Evolutionary conservation across 1,140 invertebrate species (phyloP).

Genomic region (Plutomurus gul): DNA sequence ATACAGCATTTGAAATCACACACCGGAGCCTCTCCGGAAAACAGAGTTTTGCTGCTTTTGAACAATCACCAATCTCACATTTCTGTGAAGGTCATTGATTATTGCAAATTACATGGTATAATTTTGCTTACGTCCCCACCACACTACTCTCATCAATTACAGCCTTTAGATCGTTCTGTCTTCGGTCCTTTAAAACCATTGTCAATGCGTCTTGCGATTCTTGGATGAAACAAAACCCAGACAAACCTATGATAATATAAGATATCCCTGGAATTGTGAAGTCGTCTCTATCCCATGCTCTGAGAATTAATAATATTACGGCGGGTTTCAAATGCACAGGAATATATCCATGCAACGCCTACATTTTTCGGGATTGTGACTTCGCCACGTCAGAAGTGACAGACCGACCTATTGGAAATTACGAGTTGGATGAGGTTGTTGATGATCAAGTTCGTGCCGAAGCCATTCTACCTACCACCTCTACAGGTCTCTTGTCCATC

Average conservation of each 20-base stretch:
- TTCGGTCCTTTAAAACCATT: too few relatives aligned
- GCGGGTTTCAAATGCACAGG: slow-evolving; percentile 58
- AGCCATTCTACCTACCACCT: too few relatives aligned
- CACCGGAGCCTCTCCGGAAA: not conserved
- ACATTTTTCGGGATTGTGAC: slow-evolving; percentile 57
- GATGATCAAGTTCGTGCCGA: too few relatives aligned
- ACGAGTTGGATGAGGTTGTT: too few relatives aligned
- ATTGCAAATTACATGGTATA: slow-evolving; percentile 55
- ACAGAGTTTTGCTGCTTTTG: not conserved
- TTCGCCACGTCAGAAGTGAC: slow-evolving; percentile 56
- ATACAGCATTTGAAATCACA: too few relatives aligned
- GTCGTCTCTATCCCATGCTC: slow-evolving; percentile 56
- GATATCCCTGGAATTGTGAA: too few relatives aligned
- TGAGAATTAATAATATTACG: slow-evolving; percentile 59
- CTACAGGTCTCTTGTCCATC: too few relatives aligned
- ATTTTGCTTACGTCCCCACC: slow-evolving; percentile 56
- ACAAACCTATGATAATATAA: too few relatives aligned
- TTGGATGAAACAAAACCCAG: too few relatives aligned
- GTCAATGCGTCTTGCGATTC: too few relatives aligned
- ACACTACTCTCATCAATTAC: too few relatives aligned
- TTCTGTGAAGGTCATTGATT: slow-evolving; percentile 45
- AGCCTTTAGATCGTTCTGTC: too few relatives aligned
- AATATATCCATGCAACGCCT: slow-evolving; percentile 57
- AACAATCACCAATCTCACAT: not conserved
- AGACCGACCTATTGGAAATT: slow-evolving; percentile 56